phyloP scores from a whole-genome alignment of 2,888 invertebrate genomes.

The Ectemnius cavifrons region DNA sequence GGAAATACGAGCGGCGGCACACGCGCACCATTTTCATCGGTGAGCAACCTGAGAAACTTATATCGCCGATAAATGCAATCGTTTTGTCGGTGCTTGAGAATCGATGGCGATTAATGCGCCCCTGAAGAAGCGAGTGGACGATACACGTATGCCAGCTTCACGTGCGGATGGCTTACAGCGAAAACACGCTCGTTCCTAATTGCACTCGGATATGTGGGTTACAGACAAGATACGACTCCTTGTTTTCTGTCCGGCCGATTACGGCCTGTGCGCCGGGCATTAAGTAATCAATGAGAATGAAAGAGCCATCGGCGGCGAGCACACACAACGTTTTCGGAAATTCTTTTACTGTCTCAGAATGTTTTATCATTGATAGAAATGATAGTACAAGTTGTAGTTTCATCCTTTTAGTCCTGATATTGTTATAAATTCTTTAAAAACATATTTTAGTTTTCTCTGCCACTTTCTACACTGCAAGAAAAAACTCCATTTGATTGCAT shows the following conservation, averaged over 20 bases:
- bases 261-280: conserved; percentile 30
- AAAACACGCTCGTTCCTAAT: conserved; percentile 55
- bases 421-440: no score
- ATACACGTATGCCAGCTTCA: conserved; percentile 2
- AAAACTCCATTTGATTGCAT: no score
- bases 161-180: conserved; percentile 29
- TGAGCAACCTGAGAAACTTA: not conserved
- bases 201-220: conserved; percentile 56
- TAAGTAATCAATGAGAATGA: conserved; percentile 47
- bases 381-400: no score
- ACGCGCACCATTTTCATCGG: not conserved
- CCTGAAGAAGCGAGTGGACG: conserved; percentile 22
- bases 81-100: not conserved
- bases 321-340: no score
- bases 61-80: not conserved
- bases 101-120: conserved; percentile 29
- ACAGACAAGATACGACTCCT: conserved; percentile 42
- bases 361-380: no score
- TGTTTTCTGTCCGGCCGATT: conserved; percentile 42
- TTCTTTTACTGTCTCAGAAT: no score
- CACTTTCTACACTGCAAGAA: no score
- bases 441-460: no score
- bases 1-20: not conserved
- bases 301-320: conserved; percentile 3
- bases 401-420: no score